Percentiles rank a stretch among this genome's conserved stretches.
Evolutionary conservation across 37 sponge, comb jelly and placozoan genomes (phyloP).

Genomic region (Diacarnus erythraeanus): DNA sequence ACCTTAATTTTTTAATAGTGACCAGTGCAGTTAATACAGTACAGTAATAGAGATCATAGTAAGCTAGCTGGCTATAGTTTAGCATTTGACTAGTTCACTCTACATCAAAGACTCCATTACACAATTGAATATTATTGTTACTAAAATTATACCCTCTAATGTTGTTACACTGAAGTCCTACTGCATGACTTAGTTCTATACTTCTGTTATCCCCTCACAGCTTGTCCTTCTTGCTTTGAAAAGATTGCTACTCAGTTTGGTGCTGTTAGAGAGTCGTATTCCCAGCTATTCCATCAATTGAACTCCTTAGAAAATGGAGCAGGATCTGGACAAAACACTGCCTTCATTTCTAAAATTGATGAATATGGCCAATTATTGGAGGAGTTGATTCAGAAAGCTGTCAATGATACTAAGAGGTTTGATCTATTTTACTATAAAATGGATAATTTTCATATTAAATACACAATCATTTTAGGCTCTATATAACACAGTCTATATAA

Average conservation of each 20-base stretch:
- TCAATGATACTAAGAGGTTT: conserved; percentile 1
- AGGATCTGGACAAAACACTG: background rate
- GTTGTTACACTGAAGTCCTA: background rate
- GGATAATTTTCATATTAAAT: too few species aligned
- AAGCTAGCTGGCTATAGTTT: too few species aligned
- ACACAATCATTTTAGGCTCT: too few species aligned
- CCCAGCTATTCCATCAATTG: background rate
- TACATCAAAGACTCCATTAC: too few species aligned
- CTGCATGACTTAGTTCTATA: too few species aligned
- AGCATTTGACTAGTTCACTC: too few species aligned
- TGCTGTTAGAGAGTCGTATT: background rate
- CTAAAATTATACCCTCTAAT: background rate
- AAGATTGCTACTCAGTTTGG: background rate
- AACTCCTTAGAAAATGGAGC: background rate
- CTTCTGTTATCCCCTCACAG: too few species aligned
- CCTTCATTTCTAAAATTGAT: background rate
- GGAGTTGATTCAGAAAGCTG: background rate
- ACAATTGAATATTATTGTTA: too few species aligned
- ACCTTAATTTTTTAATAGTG: too few species aligned
- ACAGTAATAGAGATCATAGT: too few species aligned
- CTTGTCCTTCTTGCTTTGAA: conserved; percentile 24
- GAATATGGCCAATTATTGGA: background rate
- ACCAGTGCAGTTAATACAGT: too few species aligned
- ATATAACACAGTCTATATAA: too few species aligned
- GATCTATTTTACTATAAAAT: background rate